Conservation (phyloP, 2,797 vertebrate genomes). For the Typhlichthys eigenmanni region DNA sequence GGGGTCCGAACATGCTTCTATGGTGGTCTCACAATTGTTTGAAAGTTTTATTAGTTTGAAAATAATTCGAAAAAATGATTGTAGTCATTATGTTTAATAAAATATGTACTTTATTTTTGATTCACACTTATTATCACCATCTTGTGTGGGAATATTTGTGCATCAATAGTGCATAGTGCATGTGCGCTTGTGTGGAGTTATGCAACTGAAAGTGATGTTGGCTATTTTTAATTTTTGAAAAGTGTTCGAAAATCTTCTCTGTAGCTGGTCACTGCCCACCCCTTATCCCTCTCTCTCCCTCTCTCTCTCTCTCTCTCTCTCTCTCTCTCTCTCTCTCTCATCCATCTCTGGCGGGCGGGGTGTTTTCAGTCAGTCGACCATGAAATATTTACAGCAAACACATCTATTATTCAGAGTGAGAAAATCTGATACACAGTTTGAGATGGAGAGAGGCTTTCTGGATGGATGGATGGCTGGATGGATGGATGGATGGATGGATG, state of each 20-base stretch:
- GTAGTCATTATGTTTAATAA: too few relatives aligned
- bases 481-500: background rate
- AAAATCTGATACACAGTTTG: slow-evolving; percentile 65
- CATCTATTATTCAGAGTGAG: slow-evolving; percentile 74
- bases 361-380: slow-evolving; percentile 70
- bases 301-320: slow-evolving; percentile 29
- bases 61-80: too few relatives aligned
- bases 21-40: too few relatives aligned
- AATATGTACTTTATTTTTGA: too few relatives aligned
- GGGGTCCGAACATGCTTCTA: too few relatives aligned
- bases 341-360: slow-evolving; percentile 62
- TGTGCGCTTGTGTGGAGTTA: too few relatives aligned
- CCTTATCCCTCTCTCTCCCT: slow-evolving; percentile 10
- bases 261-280: slow-evolving; percentile 17
- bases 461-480: slow-evolving; percentile 25
- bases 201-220: too few relatives aligned
- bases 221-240: too few relatives aligned
- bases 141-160: too few relatives aligned
- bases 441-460: slow-evolving; percentile 45
- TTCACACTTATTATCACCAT: too few relatives aligned
- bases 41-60: too few relatives aligned
- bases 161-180: too few relatives aligned
- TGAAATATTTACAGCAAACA: slow-evolving; percentile 78
- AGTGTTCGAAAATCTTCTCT: background rate
- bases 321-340: slow-evolving; percentile 35